Percentiles rank a stretch among this genome's conserved stretches.
These are phyloP conservation scores for Aricia artaxerxes DNA, from an alignment of 2,888 invertebrate genomes.

Conservation along the genomic window DNA sequence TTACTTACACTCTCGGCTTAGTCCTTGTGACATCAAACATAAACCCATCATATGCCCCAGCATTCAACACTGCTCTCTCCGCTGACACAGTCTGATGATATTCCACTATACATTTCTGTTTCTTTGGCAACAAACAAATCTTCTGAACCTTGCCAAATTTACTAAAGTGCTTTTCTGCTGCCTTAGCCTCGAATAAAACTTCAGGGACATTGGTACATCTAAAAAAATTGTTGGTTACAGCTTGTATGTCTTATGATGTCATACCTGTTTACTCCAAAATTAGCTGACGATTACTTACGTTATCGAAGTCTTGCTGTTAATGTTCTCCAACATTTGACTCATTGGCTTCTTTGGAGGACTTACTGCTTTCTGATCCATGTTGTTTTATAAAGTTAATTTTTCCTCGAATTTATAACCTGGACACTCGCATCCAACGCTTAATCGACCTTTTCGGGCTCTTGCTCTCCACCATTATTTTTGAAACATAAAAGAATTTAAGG, in stretches of 20 bases:
- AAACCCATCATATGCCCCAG: conserved; percentile 82
- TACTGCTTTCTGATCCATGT: conserved; percentile 52
- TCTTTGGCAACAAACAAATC: conserved; percentile 83
- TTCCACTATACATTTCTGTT: conserved; percentile 84
- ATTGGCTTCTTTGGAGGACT: conserved; percentile 60
- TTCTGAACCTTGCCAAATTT: conserved; percentile 86
- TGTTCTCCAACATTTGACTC: conserved; percentile 54
- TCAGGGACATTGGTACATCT: conserved; percentile 85
- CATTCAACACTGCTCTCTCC: conserved; percentile 80
- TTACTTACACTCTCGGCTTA: conserved; percentile 68
- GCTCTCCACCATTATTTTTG: not conserved
- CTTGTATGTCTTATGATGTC: not conserved
- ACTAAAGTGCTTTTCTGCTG: conserved; percentile 84
- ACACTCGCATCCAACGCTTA: not conserved
- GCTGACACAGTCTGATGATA: conserved; percentile 83
- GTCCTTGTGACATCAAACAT: conserved; percentile 81
- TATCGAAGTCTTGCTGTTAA: conserved; percentile 65
- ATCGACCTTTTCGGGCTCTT: not conserved
- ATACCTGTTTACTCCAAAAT: not conserved
- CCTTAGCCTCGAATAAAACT: conserved; percentile 78
- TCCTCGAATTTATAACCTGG: conserved; percentile 32
- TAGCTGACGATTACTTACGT: conserved; percentile 56
- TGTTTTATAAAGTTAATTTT: conserved; percentile 33
- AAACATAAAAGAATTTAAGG: not conserved
- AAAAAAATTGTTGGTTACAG: conserved; percentile 35